phyloP scores from a whole-genome alignment of 2,888 invertebrate species.

The Bruchidius siliquastri region DNA sequence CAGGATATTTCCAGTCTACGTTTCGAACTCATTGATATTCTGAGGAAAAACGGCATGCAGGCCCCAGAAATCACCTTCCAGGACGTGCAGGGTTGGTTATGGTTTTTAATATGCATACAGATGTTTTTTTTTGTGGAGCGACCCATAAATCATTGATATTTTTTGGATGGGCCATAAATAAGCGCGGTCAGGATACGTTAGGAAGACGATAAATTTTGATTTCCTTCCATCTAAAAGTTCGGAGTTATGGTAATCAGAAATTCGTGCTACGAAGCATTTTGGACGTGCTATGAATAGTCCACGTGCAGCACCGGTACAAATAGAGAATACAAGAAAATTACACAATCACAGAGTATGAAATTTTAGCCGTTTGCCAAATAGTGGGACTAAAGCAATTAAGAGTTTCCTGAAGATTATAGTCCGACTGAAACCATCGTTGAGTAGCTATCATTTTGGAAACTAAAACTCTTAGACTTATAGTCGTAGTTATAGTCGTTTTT shows the following conservation, averaged over 20 bases:
- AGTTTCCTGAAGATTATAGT: too few species aligned
- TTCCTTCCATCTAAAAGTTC: not conserved
- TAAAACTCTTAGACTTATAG: too few species aligned
- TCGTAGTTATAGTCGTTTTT: too few species aligned
- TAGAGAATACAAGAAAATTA: too few species aligned
- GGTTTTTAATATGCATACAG: not conserved
- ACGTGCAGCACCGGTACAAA: too few species aligned
- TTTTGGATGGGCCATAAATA: not conserved
- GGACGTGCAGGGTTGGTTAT: slow-evolving; percentile 56
- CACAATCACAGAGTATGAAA: too few species aligned
- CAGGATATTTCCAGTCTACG: slow-evolving; percentile 94
- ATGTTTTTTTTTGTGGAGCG: not conserved
- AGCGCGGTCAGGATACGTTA: not conserved
- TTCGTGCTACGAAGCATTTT: not conserved
- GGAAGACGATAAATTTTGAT: not conserved
- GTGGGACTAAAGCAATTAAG: too few species aligned
- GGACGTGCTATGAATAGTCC: too few species aligned
- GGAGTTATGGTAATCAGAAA: not conserved
- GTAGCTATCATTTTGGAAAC: too few species aligned
- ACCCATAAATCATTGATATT: not conserved
- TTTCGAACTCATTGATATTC: slow-evolving; percentile 88
- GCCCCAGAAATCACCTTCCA: slow-evolving; percentile 69
- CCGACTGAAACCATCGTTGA: too few species aligned
- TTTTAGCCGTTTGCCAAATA: too few species aligned
- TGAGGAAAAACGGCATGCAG: slow-evolving; percentile 82